Evolutionary conservation across 2,797 vertebrate genomes (phyloP).

Genomic region (Sebastes itinus): DNA sequence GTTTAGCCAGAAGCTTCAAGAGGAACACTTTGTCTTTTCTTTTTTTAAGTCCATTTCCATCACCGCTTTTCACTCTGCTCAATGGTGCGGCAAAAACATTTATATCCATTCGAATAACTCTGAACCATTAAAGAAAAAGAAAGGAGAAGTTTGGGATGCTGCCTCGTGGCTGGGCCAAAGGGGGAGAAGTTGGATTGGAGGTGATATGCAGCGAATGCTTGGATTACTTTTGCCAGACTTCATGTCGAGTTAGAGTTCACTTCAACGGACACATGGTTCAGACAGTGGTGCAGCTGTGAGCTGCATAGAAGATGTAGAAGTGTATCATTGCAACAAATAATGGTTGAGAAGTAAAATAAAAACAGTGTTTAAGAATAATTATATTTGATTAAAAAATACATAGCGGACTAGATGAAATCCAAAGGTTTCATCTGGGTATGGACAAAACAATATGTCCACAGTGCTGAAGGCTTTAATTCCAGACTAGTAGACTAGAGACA

Average conservation of each 20-base stretch:
- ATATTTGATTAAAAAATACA: not conserved
- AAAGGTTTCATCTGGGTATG: not conserved
- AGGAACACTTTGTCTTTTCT: not conserved
- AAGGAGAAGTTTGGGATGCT: slow-evolving; percentile 9
- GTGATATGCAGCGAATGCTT: slow-evolving; percentile 23
- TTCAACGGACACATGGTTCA: not conserved
- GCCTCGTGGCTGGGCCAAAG: slow-evolving; percentile 18
- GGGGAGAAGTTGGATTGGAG: slow-evolving; percentile 12
- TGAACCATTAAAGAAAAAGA: slow-evolving; percentile 16
- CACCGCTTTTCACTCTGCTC: slow-evolving; percentile 47
- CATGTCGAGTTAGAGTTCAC: not conserved
- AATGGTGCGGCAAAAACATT: slow-evolving; percentile 58
- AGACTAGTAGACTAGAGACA: not conserved
- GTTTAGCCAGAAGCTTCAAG: slow-evolving; percentile 36
- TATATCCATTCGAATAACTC: slow-evolving; percentile 52
- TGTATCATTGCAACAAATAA: not conserved
- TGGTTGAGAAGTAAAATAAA: not conserved
- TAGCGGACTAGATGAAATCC: not conserved
- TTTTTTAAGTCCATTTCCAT: slow-evolving; percentile 44
- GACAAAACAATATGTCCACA: not conserved
- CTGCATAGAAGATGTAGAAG: not conserved
- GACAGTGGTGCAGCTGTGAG: not conserved
- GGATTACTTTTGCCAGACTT: slow-evolving; percentile 26
- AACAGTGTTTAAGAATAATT: not conserved
- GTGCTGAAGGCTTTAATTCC: not conserved